A percentile compares a stretch with the other conserved stretches of the same genome.
phyloP scores from a whole-genome alignment of 1,140 invertebrate genomes.

The Anastrepha obliqua region DNA sequence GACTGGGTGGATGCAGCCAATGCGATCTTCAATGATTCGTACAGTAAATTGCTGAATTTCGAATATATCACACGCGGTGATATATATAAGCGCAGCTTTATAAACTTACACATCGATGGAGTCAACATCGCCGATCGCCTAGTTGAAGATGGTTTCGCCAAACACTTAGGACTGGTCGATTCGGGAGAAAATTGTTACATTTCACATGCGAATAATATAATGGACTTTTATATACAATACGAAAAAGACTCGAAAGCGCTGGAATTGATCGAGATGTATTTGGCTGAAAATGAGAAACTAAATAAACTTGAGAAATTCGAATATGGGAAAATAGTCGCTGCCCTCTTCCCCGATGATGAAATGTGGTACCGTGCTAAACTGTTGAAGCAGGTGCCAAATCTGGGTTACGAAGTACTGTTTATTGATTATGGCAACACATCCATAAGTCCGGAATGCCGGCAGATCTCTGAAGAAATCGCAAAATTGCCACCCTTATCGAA shows the following conservation, averaged over 20 bases:
- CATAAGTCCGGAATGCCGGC: conserved; percentile 77
- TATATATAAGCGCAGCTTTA: conserved; percentile 75
- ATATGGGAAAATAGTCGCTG: conserved; percentile 80
- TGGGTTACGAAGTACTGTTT: conserved; percentile 81
- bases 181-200: conserved; percentile 78
- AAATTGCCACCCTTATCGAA: conserved; percentile 78
- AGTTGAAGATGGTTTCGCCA: conserved; percentile 76
- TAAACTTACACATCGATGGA: conserved; percentile 79
- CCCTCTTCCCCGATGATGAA: conserved; percentile 81
- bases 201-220: conserved; percentile 80
- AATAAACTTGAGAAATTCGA: conserved; percentile 65
- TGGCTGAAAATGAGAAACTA: conserved; percentile 72
- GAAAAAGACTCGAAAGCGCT: conserved; percentile 79
- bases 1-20: conserved; percentile 81
- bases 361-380: conserved; percentile 83
- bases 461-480: conserved; percentile 80
- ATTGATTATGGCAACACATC: conserved; percentile 86
- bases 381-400: conserved; percentile 77
- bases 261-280: conserved; percentile 78
- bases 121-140: conserved; percentile 79
- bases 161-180: conserved; percentile 74
- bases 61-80: conserved; percentile 77
- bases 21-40: conserved; percentile 77
- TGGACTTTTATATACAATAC: conserved; percentile 83
- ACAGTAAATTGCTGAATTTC: conserved; percentile 64